Evolutionary conservation across 2,113 vertebrate genomes (phyloP).

Genomic region (Isichthys henryi): DNA sequence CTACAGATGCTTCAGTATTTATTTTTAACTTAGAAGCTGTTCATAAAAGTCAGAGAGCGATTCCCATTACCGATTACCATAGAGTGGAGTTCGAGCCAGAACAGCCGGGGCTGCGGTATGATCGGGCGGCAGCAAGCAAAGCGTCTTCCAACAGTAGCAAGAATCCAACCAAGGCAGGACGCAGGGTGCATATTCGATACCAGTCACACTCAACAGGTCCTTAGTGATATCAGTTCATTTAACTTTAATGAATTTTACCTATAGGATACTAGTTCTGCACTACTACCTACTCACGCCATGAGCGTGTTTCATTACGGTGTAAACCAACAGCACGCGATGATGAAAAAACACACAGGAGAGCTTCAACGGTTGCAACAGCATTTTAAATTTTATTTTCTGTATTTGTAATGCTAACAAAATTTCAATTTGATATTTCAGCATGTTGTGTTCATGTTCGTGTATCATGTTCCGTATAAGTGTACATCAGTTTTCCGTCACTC

Average conservation of each 20-base stretch:
- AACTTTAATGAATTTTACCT: not conserved
- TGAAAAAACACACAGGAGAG: not conserved
- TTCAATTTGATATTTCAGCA: conserved; percentile 53
- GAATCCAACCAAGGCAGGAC: not conserved
- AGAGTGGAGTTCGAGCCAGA: not conserved
- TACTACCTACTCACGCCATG: not conserved
- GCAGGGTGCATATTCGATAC: not conserved
- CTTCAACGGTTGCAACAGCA: conserved; percentile 54
- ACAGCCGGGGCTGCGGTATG: not conserved
- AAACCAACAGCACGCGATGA: not conserved
- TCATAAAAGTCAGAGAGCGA: not conserved
- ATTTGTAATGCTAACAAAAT: conserved; percentile 57
- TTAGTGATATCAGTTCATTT: not conserved
- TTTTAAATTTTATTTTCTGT: conserved; percentile 53
- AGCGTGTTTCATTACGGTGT: not conserved
- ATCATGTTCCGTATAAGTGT: conserved; percentile 61
- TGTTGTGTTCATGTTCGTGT: conserved; percentile 55
- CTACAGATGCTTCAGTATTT: not conserved
- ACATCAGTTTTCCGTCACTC: conserved; percentile 57
- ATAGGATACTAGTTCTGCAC: not conserved
- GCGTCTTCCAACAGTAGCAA: not conserved
- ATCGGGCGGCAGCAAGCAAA: not conserved
- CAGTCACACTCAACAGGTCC: not conserved
- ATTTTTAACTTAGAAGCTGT: not conserved
- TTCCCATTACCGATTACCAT: not conserved